Conservation (phyloP, 2,797 vertebrate species). For the Botia almorhae region DNA sequence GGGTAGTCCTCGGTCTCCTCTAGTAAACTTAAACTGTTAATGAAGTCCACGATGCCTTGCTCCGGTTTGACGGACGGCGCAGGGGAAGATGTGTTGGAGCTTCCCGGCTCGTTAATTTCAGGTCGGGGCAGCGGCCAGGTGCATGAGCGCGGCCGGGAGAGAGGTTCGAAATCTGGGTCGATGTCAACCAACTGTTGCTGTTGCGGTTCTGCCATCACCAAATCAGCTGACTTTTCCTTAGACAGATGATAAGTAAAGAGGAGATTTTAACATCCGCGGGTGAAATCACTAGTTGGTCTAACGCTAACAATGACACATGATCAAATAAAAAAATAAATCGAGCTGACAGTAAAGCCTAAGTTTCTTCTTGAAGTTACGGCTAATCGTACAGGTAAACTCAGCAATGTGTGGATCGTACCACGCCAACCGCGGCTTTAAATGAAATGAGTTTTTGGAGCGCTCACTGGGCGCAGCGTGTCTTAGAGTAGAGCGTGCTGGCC, state of each 20-base stretch:
- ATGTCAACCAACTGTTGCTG: slow-evolving; percentile 84
- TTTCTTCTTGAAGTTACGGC: not conserved
- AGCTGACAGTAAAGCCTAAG: not conserved
- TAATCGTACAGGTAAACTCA: not conserved
- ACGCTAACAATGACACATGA: slow-evolving; percentile 34
- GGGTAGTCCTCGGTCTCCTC: slow-evolving; percentile 86
- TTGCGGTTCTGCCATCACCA: slow-evolving; percentile 82
- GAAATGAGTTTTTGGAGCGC: slow-evolving; percentile 15
- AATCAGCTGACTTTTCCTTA: slow-evolving; percentile 1
- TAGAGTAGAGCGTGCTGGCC: slow-evolving; percentile 1
- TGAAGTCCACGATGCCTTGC: slow-evolving; percentile 81
- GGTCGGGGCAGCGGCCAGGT: slow-evolving; percentile 95
- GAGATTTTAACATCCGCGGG: slow-evolving; percentile 3
- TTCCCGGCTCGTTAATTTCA: slow-evolving; percentile 82
- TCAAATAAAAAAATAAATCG: not conserved
- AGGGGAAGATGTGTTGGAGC: slow-evolving; percentile 88
- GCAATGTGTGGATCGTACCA: slow-evolving; percentile 6
- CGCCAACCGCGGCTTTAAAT: slow-evolving; percentile 24
- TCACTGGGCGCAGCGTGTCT: slow-evolving; percentile 11
- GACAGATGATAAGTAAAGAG: slow-evolving; percentile 18
- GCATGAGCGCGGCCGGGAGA: slow-evolving; percentile 91
- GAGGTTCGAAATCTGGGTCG: slow-evolving; percentile 95
- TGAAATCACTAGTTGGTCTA: not conserved
- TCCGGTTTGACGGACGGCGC: slow-evolving; percentile 81
- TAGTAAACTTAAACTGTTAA: slow-evolving; percentile 84